A percentile compares a stretch with the other conserved stretches of the same genome.
phyloP scores from a whole-genome alignment of 1,140 invertebrate species.

The Limonius californicus region DNA sequence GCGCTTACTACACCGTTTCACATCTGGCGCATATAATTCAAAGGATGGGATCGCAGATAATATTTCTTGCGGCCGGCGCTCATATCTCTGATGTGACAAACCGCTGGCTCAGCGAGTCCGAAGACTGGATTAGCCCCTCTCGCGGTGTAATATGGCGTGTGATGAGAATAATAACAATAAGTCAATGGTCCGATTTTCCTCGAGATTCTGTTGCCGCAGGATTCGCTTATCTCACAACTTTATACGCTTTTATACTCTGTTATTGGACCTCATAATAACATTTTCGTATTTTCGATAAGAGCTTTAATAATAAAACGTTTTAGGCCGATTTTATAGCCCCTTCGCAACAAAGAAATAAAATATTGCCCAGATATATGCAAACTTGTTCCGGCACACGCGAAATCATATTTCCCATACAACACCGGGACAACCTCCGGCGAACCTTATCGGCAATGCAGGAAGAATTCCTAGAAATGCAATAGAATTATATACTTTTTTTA shows the following conservation, averaged over 20 bases:
- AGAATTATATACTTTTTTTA: no score
- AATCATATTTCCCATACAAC: no score
- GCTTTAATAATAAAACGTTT: slow-evolving; percentile 12
- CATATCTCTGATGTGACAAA: slow-evolving; percentile 43
- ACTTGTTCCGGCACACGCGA: neutral
- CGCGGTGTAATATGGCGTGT: slow-evolving; percentile 43
- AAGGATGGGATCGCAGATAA: slow-evolving; percentile 36
- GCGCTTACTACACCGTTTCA: slow-evolving; percentile 27
- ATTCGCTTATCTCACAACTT: slow-evolving; percentile 29
- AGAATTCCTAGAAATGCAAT: no score
- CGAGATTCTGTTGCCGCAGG: slow-evolving; percentile 25
- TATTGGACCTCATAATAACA: slow-evolving; percentile 19
- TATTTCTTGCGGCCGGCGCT: slow-evolving; percentile 39
- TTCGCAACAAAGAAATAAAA: slow-evolving; percentile 10
- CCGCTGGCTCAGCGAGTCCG: slow-evolving; percentile 38
- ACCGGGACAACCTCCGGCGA: no score
- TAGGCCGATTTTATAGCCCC: neutral
- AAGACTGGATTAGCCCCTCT: slow-evolving; percentile 37
- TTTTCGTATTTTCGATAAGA: slow-evolving; percentile 10
- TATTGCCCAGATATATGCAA: slow-evolving; percentile 2
- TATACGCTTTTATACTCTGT: slow-evolving; percentile 22
- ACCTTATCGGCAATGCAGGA: no score
- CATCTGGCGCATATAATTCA: slow-evolving; percentile 42
- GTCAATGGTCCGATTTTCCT: slow-evolving; percentile 35
- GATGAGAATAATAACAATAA: slow-evolving; percentile 47